phyloP scores from a whole-genome alignment of 1,140 invertebrate genomes.

The Augochlora pura region DNA sequence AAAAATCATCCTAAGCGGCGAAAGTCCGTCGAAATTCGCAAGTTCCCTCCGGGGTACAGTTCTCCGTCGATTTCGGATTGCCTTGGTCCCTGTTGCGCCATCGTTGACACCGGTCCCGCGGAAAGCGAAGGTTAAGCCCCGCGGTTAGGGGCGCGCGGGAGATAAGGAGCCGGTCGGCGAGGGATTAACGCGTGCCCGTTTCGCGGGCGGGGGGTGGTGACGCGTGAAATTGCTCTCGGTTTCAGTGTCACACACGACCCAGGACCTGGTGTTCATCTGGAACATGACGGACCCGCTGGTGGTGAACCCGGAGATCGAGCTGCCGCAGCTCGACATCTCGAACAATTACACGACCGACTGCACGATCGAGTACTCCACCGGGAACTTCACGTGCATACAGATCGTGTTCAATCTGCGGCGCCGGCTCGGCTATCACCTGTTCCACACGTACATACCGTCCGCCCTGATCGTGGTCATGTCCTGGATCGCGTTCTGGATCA shows the following conservation, averaged over 20 bases:
- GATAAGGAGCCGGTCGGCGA: background rate
- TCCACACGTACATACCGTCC: conserved; percentile 95
- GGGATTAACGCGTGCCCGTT: background rate
- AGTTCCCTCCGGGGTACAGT: too few species aligned
- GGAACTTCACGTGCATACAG: conserved; percentile 93
- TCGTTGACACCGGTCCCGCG: background rate
- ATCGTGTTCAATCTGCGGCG: conserved; percentile 91
- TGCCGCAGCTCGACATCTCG: conserved; percentile 92
- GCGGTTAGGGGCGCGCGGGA: background rate
- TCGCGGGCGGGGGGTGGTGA: background rate
- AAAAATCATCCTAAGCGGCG: too few species aligned
- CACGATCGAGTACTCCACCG: conserved; percentile 93
- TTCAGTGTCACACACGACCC: conserved; percentile 90
- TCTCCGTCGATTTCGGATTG: too few species aligned
- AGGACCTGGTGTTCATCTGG: conserved; percentile 93
- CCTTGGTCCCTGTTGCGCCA: too few species aligned
- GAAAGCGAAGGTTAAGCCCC: background rate
- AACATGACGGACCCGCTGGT: conserved; percentile 93
- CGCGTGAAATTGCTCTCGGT: conserved; percentile 27
- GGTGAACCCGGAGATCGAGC: conserved; percentile 91
- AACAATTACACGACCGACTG: conserved; percentile 94
- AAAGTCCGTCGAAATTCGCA: too few species aligned
- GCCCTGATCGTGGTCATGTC: conserved; percentile 95
- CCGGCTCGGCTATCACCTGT: conserved; percentile 92
- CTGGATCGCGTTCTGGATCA: conserved; percentile 97